These are phyloP conservation scores for Mesocentrotus franciscanus DNA, from an alignment of 53 echinoderm and acorn worm species.

Conservation along the genomic window DNA sequence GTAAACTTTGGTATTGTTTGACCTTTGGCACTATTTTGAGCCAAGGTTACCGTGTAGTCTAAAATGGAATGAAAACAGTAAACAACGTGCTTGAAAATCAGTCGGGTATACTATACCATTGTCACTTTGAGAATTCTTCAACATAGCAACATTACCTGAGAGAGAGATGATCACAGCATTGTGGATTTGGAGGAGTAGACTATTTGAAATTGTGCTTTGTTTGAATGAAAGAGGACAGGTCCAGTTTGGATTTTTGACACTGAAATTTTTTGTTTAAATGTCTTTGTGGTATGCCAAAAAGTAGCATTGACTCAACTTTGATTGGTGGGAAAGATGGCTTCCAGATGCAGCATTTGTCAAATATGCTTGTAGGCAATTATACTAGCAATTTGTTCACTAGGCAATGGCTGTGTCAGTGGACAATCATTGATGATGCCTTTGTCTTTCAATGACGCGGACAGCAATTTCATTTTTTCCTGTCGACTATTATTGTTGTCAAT, in stretches of 20 bases:
- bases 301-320: slow-evolving; percentile 4
- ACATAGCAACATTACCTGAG: neutral
- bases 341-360: slow-evolving; percentile 40
- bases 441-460: slow-evolving; percentile 10
- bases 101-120: neutral
- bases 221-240: neutral
- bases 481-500: slow-evolving; percentile 9
- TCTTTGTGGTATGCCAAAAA: slow-evolving; percentile 51
- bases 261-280: slow-evolving; percentile 44
- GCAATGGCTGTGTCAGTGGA: slow-evolving; percentile 37
- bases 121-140: neutral
- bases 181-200: neutral
- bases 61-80: neutral
- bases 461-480: neutral
- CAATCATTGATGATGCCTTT: slow-evolving; percentile 41
- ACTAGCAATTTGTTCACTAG: slow-evolving; percentile 27
- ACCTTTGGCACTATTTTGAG: neutral
- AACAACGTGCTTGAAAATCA: neutral
- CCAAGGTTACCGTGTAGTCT: neutral
- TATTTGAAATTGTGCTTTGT: neutral
- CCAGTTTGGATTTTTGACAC: slow-evolving; percentile 42
- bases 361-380: slow-evolving; percentile 4
- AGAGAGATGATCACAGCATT: neutral
- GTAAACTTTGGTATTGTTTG: neutral
- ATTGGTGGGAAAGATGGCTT: slow-evolving; percentile 27